Evolutionary conservation across 1,140 invertebrate genomes (phyloP), one percentile per base, ranked within the genome.

Genomic region (Ptiloglossa arizonensis): DNA sequence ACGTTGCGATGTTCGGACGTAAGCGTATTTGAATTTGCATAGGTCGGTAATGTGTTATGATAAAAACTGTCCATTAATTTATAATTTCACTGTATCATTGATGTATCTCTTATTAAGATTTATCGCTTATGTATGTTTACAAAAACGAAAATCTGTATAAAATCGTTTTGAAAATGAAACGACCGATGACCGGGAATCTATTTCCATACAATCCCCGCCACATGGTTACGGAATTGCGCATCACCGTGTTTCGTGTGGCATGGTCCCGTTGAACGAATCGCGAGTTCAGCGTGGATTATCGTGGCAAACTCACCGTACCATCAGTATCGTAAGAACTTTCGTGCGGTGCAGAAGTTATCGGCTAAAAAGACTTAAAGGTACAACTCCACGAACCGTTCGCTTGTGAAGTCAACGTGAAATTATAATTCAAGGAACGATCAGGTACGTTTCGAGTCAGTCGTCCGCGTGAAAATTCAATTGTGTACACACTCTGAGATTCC

Each of bases 321-420:
- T 73, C 67, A 79, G 76, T 79, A 57, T 73, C 59, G 41, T 38
- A 59, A 73, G 48, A 78, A 79, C 59, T 38, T 50, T 66, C 60
- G 41, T 57, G 29, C n/a, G 13, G 59, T 13, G n/a, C 19, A 50
- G 66, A 62, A 29, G 29, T 73, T 57, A 64, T 59, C 17, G 1
- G 38, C 3, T 9, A 35, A 11, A 60, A 67, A 19, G 17, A 27
- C 3, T 2, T 2, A 5, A 15, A 35, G 17, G 19, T n/a, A 44
- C 24, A 46, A 59, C 17, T 29, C 24, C 46, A 3, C 19, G 17
- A 41, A 29, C 5, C 13, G 9, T 50, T 69, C 32, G 13, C 0
- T 59, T 1, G 6, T 29, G 5, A 15, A 24, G 13, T 46, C n/a
- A 57, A 11, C 29, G 17, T 56, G 50, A 38, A 35, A 67, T 74